Evolutionary conservation across 2,113 vertebrate species (phyloP), one percentile per base, ranked within the genome.

Genomic region (Prochilodus magdalenae): DNA sequence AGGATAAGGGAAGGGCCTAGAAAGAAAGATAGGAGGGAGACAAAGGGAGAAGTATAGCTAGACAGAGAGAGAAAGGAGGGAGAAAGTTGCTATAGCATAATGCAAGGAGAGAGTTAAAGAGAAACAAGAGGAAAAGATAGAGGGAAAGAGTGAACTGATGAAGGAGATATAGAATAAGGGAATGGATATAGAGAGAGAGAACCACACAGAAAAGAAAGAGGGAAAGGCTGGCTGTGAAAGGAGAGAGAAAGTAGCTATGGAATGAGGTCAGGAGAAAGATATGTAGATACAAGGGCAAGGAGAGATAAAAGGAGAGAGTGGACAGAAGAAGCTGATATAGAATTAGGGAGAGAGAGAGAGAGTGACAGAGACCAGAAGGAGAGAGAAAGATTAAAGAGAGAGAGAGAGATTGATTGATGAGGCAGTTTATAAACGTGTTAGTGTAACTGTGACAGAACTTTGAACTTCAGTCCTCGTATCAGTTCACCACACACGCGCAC

Each of bases 381-480:
- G 24, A 44, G 40, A 44, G 40, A 44, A 10, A 44, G 40, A 11
- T 8, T 1, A 44, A 44, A 20, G 62, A 30, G 27, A 27, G 3
- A 4, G 36, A 79, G 29, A 44, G 20, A 18, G 65, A 74, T 51
- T 59, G 74, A 77, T 62, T 29, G 66, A 81, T 75, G 72, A 67
- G 65, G 18, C 33, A 22, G 65, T 75, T 81, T 53, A 30, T 75
- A 75, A 81, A 75, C 20, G 80, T 36, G 80, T 81, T 81, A 44
- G 80, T 81, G 73, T 81, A 81, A 81, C 62, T 67, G 51, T 81
- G 72, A 69, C 80, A 81, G 59, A 81, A 59, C 80, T 75, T 63
- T 75, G 62, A 81, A 75, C 72, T 44, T 75, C 63, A 79, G 77
- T 79, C 30, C 24, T 47, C 20, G 15, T 73, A 79, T 69, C 26